These are phyloP conservation scores for Drosophila kanekoi DNA, from an alignment of 2,888 invertebrate genomes.

Conservation along the genomic window DNA sequence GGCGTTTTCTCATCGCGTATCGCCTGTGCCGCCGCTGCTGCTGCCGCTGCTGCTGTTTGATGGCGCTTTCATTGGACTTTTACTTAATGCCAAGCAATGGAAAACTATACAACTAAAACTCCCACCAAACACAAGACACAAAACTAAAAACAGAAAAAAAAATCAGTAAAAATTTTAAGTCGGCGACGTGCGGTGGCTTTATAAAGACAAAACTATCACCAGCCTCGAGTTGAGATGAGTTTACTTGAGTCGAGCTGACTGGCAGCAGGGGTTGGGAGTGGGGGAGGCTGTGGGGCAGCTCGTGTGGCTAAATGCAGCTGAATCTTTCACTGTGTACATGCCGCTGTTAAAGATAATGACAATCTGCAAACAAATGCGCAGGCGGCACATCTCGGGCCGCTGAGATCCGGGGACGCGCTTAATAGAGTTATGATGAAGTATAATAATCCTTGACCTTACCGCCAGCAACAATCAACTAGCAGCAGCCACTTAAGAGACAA, in stretches of 20 bases:
- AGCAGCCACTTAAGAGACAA: conserved; percentile 31
- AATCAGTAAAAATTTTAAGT: conserved; percentile 30
- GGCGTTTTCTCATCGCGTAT: conserved; percentile 41
- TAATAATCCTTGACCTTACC: conserved; percentile 81
- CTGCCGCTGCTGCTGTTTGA: conserved; percentile 35
- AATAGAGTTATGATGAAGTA: conserved; percentile 81
- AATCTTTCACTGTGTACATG: conserved; percentile 40
- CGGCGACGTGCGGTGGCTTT: conserved; percentile 44
- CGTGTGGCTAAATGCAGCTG: conserved; percentile 4
- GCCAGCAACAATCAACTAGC: conserved; percentile 65
- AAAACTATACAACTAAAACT: conserved; percentile 53
- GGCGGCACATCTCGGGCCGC: conserved; percentile 27
- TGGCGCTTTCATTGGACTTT: conserved; percentile 77
- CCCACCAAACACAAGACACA: conserved; percentile 43
- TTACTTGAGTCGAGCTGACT: conserved; percentile 27
- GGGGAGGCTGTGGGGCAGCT: conserved; percentile 10
- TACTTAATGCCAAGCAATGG: conserved; percentile 73
- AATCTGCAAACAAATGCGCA: conserved; percentile 71
- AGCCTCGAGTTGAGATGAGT: conserved; percentile 31
- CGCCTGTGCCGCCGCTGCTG: too few relatives aligned
- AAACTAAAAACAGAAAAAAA: conserved; percentile 21
- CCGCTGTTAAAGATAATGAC: conserved; percentile 60
- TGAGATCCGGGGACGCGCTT: conserved; percentile 48
- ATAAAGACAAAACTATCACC: conserved; percentile 70
- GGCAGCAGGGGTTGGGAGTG: conserved; percentile 9